Base-by-base conservation (phyloP, 2,888 invertebrate species). In the Chrysopilus asiliformis region DNA sequence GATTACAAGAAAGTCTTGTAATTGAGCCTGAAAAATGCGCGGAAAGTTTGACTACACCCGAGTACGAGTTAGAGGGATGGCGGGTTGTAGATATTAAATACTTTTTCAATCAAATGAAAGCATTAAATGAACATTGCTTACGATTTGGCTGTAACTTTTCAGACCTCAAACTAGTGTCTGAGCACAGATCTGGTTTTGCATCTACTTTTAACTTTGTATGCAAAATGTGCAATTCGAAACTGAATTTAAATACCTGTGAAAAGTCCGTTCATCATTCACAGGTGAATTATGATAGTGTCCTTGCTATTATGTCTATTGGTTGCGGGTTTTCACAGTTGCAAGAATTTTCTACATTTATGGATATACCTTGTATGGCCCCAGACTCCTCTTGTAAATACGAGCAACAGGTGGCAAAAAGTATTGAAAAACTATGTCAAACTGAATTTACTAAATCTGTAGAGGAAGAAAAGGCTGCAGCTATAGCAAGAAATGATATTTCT, bases 61-160 rank as follows among this genome's bases (percentile, higher is more conserved):
- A n/a, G n/a, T n/a, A n/a, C n/a, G n/a, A n/a, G n/a, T n/a, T n/a
- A n/a, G n/a, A n/a, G n/a, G n/a, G n/a, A n/a, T n/a, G n/a, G n/a
- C n/a, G n/a, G n/a, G n/a, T n/a, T n/a, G n/a, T n/a, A n/a, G n/a
- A n/a, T n/a, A n/a, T n/a, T n/a, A n/a, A n/a, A n/a, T n/a, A n/a
- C n/a, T n/a, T n/a, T n/a, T n/a, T n/a, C n/a, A n/a, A n/a, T n/a
- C n/a, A n/a, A n/a, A n/a, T n/a, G n/a, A 29, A 29, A 29, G 14
- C 14, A 5, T 15, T 29, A 6, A 4, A 14, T 4, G 16, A 29
- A n/a, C 29, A 29, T 29, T 29, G 15, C 4, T 4, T 13, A 4
- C 29, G 29, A 15, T 29, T 29, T 13, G 13, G 29, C 13, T 29
- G 29, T 29, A 10, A 10, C 14, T 29, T 29, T 29, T 29, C 29